Evolutionary conservation across 2,797 vertebrate genomes (phyloP), one percentile per base, ranked within the genome.

Genomic region (Cephalopachus bancanus): DNA sequence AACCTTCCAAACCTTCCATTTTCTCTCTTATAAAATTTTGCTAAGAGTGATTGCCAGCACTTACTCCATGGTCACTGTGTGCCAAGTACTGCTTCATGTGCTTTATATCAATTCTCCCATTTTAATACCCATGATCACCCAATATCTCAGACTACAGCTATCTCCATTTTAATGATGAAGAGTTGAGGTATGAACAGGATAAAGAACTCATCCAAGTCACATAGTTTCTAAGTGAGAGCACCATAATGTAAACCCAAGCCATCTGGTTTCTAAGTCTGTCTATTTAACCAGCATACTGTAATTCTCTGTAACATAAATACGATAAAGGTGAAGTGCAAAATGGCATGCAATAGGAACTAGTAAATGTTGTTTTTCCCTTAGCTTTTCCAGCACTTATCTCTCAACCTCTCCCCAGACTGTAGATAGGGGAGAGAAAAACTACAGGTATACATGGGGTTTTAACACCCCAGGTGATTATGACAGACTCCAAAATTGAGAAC

Each of bases 1-100:
- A 72, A 67, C 26, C 49, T 96, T 60, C 15, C 71, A 83, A 80
- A 26, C 17, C n/a, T 89, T 71, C 55, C 33, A 28, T 83, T 71
- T 37, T 81, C 83, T 95, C 55, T 67, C 51, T 74, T 89, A 44
- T 51, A 60, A 72, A 96, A 92, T 62, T 60, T 71, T 84, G 20
- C 26, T 24, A 15, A 75, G 26, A 81, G 37, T 62, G 16, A 92
- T 44, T 71, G 10, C 26, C 12, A 10, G n/a, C 26, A 65, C 12
- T 62, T 57, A 37, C 0, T 5, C 11, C 3, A 10, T 19, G 71
- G 30, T 55, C 67, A 79, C 28, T 44, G 30, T 69, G 12, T 89
- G 30, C 60, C 64, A 81, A 91, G 24, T 85, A 12, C 53, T 57
- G 0, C 26, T 57, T 24, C 53, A 72, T 19, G 30, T 53, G 11